Percentiles rank a stretch among this genome's conserved stretches.
Evolutionary conservation across 2,113 vertebrate genomes (phyloP).

Genomic region (Casuarius casuarius): DNA sequence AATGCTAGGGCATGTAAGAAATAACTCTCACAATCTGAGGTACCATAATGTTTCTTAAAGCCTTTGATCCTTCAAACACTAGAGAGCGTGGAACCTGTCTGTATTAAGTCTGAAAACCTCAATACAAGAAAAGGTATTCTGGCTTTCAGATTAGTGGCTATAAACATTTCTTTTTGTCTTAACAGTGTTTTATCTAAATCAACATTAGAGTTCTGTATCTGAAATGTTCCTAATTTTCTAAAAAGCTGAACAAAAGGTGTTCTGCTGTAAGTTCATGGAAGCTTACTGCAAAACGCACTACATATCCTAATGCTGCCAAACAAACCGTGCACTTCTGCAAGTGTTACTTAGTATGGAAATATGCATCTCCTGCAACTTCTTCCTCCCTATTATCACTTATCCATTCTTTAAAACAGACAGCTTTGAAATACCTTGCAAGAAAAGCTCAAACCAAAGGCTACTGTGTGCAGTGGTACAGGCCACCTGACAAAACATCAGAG

Average conservation of each 20-base stretch:
- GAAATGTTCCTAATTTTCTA: background rate
- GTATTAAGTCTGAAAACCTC: background rate
- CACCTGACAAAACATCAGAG: constrained; percentile 4
- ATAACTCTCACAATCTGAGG: background rate
- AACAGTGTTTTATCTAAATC: background rate
- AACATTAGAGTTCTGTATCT: background rate
- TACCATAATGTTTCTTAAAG: background rate
- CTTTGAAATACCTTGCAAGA: constrained; percentile 29
- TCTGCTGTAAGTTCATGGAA: constrained; percentile 4
- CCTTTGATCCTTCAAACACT: background rate
- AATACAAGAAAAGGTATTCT: background rate
- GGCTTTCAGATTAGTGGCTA: background rate
- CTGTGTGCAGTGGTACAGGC: background rate
- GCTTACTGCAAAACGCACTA: background rate
- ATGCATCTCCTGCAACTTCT: background rate
- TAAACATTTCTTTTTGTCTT: background rate
- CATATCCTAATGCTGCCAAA: background rate
- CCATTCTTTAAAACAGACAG: background rate
- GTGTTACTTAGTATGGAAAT: background rate
- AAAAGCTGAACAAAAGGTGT: constrained; percentile 30
- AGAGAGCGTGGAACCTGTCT: background rate
- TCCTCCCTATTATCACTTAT: background rate
- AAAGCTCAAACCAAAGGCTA: constrained; percentile 11
- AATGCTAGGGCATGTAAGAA: background rate
- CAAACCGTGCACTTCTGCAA: background rate